Base-by-base conservation (phyloP, 2,797 vertebrate genomes). In the Sebastes diploproa region DNA sequence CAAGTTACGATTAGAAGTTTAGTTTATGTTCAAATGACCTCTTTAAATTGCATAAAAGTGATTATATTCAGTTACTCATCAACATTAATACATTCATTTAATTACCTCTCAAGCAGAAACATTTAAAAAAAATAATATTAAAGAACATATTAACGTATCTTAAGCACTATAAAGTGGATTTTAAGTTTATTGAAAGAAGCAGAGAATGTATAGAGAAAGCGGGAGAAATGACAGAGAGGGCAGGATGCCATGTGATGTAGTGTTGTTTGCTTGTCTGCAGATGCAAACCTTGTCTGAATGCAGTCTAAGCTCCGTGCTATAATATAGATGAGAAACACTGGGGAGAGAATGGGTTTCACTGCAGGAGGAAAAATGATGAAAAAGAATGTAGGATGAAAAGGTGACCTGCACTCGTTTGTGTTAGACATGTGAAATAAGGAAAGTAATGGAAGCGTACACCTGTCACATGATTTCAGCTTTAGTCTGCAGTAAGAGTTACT, bases 301-400 rank as follows among this genome's bases (percentile, higher is more conserved):
- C 59, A 72, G 68, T 59, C 72, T 74, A 46, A 80, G 58, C 71
- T 75, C 42, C 4, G 5, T 27, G 63, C 62, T 86, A 62, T 30
- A 81, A 52, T 80, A 85, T 27, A 83, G 72, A 84, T 84, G 76
- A 77, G 74, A 81, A 58, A 54, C 72, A 73, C 32, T 58, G n/a
- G 30, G 30, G 27, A 70, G 56, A 67, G 36, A 77, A 76, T 59
- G 25, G 1, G 42, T 80, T 75, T 85, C 69, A 72, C 58, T 70
- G 75, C 34, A 34, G 77, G 59, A 78, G 66, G 74, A 75, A 67
- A 59, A 60, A 87, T 75, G 46, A 86, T 83, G 72, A 87, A 82
- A 89, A 88, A 66, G 67, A 87, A 76, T 79, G 62, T 22, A 63
- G 71, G 73, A 83, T 88, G 80, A 91, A 89, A 85, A 82, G 73